Conservation (phyloP, 2,888 invertebrate genomes). For the Chorisops tibialis region DNA sequence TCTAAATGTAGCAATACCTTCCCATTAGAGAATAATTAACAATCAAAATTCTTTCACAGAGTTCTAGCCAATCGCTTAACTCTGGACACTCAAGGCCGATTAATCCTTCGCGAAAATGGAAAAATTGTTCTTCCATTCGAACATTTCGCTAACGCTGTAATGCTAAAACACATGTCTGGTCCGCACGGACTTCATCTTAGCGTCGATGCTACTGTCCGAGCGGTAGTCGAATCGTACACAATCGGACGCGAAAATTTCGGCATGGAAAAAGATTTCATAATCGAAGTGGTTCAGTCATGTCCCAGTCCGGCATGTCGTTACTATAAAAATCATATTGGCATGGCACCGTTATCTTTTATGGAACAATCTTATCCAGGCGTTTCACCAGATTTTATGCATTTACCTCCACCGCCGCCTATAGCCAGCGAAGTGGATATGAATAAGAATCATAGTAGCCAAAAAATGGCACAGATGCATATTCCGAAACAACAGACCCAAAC, state of each 20-base stretch:
- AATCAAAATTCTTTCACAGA: too few relatives aligned
- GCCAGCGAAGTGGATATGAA: slow-evolving; percentile 28
- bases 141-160: slow-evolving; percentile 87
- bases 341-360: slow-evolving; percentile 52
- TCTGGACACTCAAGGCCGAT: slow-evolving; percentile 76
- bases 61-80: slow-evolving; percentile 84
- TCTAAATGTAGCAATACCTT: too few relatives aligned
- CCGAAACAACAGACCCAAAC: slow-evolving; percentile 7
- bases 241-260: slow-evolving; percentile 73
- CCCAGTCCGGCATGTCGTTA: slow-evolving; percentile 84
- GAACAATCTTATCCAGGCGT: slow-evolving; percentile 50
- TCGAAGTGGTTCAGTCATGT: slow-evolving; percentile 85
- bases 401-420: slow-evolving; percentile 52
- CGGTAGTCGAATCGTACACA: slow-evolving; percentile 82
- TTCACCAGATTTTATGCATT: slow-evolving; percentile 66
- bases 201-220: slow-evolving; percentile 78
- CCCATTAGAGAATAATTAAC: too few relatives aligned
- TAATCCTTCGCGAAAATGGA: slow-evolving; percentile 80
- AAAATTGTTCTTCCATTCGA: slow-evolving; percentile 86
- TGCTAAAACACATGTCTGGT: slow-evolving; percentile 87
- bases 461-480: slow-evolving; percentile 31
- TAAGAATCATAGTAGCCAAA: slow-evolving; percentile 30
- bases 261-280: slow-evolving; percentile 86
- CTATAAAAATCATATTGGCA: slow-evolving; percentile 77
- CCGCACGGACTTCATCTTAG: slow-evolving; percentile 82